A percentile compares a stretch with the other conserved stretches of the same genome.
phyloP scores from a whole-genome alignment of 1,140 invertebrate species.

The Lepidurus packardi region DNA sequence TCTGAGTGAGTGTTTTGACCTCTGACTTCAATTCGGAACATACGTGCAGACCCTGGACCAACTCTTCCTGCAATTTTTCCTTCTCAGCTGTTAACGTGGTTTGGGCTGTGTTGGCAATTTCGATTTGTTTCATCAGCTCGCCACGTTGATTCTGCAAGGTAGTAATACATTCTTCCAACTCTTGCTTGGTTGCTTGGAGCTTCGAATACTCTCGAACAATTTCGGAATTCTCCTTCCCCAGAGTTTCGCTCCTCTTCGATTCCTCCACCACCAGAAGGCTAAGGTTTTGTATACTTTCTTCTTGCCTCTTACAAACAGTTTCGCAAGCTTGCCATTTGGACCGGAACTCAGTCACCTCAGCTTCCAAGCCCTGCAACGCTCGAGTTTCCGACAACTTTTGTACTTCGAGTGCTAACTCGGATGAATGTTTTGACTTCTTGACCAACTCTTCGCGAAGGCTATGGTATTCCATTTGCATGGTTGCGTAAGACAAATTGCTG shows the following conservation, averaged over 20 bases:
- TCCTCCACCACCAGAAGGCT: background rate
- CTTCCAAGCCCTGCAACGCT: background rate
- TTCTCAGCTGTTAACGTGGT: background rate
- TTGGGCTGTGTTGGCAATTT: background rate
- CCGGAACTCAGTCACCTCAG: background rate
- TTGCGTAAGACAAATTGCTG: background rate
- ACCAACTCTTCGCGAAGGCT: background rate
- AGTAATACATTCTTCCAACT: background rate
- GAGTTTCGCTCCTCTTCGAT: background rate
- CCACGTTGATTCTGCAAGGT: background rate
- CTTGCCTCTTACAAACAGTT: background rate
- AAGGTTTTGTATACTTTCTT: background rate
- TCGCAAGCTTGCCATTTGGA: background rate
- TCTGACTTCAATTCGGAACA: background rate
- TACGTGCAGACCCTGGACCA: background rate
- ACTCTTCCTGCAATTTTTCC: conserved; percentile 15
- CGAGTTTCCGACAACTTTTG: background rate
- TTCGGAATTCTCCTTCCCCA: background rate
- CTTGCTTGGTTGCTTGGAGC: background rate
- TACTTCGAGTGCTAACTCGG: background rate
- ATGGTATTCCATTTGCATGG: background rate
- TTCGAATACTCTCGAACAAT: background rate
- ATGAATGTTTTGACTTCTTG: background rate
- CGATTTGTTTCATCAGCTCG: background rate
- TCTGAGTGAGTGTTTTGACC: background rate